Base-by-base conservation (phyloP, 2,888 invertebrate species). In the Caenorhabditis sp. region DNA sequence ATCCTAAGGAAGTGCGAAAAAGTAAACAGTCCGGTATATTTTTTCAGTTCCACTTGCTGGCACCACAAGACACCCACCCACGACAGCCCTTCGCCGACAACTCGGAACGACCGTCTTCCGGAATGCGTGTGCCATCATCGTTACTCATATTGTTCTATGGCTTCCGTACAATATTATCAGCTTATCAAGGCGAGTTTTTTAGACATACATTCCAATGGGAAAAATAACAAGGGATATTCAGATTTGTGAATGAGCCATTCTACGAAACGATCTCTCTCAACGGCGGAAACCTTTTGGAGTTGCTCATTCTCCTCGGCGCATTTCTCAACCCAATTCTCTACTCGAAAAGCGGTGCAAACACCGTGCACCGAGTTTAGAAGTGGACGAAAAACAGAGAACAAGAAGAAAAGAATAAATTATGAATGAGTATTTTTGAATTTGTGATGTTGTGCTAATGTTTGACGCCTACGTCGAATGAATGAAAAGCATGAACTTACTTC, bases 271-370 rank as follows among this genome's bases (percentile, higher is more conserved):
- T 77, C 30, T 74, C 82, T 61, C 66, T 66, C 22, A 70, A 79
- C 15, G 86, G 85, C 7, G 85, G 78, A 0, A 65, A 80, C 35
- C 58, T 86, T 11, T 61, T 84, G 2, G 86, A 86, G 55, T 84
- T 85, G 56, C 74, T 87, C 27, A 86, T 87, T 26, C 79, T 86
- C n/a, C 63, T 87, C 32, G 86, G 83, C 61, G 80, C 83, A 7
- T 74, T 87, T 22, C 27, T 87, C 27, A 87, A 87, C 58, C 87
- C 87, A n/a, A 63, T 86, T n/a, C 56, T 87, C 7, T 87, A 87
- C 59, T 79, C 82, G 3, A n/a, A n/a, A n/a, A 59, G 70, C 15
- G 45, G 45, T 5, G n/a, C 52, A 13, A 70, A 32, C 77, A 79
- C 56, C 27, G 45, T 41, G 6, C 52, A 70, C 37, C 56, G 70